Conservation (phyloP, 2,797 vertebrate species). For the Helostoma temminkii region DNA sequence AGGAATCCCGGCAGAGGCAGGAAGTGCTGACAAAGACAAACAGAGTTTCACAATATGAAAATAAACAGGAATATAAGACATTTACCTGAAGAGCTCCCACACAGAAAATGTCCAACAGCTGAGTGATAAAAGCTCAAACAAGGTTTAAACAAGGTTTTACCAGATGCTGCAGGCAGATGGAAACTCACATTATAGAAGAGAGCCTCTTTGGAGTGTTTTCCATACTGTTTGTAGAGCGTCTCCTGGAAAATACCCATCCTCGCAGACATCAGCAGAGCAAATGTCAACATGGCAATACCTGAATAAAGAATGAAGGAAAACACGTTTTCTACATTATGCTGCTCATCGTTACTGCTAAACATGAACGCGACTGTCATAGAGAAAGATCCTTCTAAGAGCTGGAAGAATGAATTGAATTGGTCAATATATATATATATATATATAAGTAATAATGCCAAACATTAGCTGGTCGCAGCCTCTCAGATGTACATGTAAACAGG, state of each 20-base stretch:
- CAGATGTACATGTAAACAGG: no score
- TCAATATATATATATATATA: no score
- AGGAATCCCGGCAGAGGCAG: slow-evolving; percentile 95
- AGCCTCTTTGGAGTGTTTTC: slow-evolving; percentile 95
- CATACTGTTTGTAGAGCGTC: slow-evolving; percentile 90
- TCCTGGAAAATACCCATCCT: slow-evolving; percentile 99
- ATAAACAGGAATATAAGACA: not conserved
- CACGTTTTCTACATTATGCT: no score
- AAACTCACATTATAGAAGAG: slow-evolving; percentile 95
- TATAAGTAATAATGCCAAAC: no score
- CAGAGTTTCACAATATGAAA: not conserved
- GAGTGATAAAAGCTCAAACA: not conserved
- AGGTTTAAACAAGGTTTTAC: not conserved
- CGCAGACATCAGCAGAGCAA: slow-evolving; percentile 96
- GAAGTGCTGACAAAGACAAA: slow-evolving; percentile 85
- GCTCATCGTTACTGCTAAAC: not conserved
- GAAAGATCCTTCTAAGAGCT: no score
- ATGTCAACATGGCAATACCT: slow-evolving; percentile 95
- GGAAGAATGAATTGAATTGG: no score
- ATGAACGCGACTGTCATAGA: no score
- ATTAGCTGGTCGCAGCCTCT: no score
- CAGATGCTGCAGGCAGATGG: not conserved
- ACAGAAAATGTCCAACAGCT: not conserved
- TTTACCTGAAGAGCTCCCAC: not conserved
- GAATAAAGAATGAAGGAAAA: slow-evolving; percentile 32